Conservation (phyloP, 2,113 vertebrate species). For the Oxygymnocypris stewartii region DNA sequence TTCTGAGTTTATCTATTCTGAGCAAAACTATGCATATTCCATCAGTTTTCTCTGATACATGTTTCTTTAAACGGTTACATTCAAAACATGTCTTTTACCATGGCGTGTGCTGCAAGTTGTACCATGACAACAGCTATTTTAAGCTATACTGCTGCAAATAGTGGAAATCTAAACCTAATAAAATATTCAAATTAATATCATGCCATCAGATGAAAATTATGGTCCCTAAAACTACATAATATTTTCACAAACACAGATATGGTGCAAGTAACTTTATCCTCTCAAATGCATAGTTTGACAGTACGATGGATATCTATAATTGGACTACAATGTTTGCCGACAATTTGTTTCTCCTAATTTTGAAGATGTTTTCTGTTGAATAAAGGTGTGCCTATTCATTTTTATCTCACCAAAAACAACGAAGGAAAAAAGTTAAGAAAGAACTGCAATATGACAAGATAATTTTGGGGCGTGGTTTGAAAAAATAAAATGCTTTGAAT, state of each 20-base stretch:
- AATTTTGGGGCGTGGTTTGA: not conserved
- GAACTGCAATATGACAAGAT: constrained; percentile 25
- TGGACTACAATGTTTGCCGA: not conserved
- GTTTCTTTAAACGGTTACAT: constrained; percentile 17
- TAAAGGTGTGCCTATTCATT: constrained; percentile 42
- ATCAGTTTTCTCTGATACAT: not conserved
- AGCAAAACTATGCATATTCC: not conserved
- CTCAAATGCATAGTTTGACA: constrained; percentile 20
- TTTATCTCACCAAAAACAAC: not conserved
- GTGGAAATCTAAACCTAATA: not conserved
- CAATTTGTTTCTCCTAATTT: not conserved
- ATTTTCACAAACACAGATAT: not conserved
- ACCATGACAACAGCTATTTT: constrained; percentile 42
- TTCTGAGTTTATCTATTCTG: not conserved
- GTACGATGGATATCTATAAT: not conserved
- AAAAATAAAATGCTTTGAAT: not conserved
- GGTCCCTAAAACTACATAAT: not conserved
- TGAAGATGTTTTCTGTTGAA: not conserved
- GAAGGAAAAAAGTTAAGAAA: not conserved
- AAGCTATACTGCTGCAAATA: constrained; percentile 11
- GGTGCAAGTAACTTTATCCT: not conserved
- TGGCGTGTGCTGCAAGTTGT: not conserved
- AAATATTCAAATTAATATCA: not conserved
- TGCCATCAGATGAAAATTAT: not conserved
- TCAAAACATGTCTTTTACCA: not conserved